phyloP scores from a whole-genome alignment of 1,140 invertebrate genomes.

The Trichoplusia ni region DNA sequence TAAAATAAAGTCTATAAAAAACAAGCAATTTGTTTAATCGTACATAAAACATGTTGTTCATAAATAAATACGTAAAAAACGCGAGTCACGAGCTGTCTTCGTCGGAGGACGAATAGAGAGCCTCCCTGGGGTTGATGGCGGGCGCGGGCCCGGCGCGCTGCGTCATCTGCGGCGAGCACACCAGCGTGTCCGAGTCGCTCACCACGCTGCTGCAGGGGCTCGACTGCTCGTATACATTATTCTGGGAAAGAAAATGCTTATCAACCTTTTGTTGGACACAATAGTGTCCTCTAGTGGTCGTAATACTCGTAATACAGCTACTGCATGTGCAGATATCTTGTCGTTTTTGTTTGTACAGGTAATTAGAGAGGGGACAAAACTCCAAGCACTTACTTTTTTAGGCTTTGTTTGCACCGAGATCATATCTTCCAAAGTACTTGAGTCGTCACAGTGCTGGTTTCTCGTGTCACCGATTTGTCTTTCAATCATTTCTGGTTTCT shows the following conservation, averaged over 20 bases:
- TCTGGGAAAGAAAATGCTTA: background rate
- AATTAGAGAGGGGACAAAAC: too few species aligned
- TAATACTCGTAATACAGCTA: too few species aligned
- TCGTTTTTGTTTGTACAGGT: too few species aligned
- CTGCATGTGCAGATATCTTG: too few species aligned
- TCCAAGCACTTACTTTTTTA: conserved; percentile 48
- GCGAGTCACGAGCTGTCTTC: conserved; percentile 45
- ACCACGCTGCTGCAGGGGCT: conserved; percentile 50
- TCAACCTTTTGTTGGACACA: too few species aligned
- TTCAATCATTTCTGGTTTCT: conserved; percentile 70
- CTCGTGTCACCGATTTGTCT: conserved; percentile 66
- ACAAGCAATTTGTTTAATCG: conserved; percentile 26
- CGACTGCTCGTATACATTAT: conserved; percentile 28
- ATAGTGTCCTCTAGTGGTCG: too few species aligned
- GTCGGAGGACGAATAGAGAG: conserved; percentile 58
- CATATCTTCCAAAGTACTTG: conserved; percentile 45
- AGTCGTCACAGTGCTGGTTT: conserved; percentile 45
- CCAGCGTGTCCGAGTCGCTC: conserved; percentile 66
- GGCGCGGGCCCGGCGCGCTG: conserved; percentile 16
- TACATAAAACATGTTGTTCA: conserved; percentile 34
- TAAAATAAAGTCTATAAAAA: conserved; percentile 34
- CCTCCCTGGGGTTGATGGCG: conserved; percentile 57
- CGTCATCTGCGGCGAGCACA: conserved; percentile 45
- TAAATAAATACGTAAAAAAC: conserved; percentile 36
- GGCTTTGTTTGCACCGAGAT: conserved; percentile 48